Evolutionary conservation across 1,140 invertebrate genomes (phyloP), one percentile per base, ranked within the genome.

Genomic region (Drosophila biarmipes): DNA sequence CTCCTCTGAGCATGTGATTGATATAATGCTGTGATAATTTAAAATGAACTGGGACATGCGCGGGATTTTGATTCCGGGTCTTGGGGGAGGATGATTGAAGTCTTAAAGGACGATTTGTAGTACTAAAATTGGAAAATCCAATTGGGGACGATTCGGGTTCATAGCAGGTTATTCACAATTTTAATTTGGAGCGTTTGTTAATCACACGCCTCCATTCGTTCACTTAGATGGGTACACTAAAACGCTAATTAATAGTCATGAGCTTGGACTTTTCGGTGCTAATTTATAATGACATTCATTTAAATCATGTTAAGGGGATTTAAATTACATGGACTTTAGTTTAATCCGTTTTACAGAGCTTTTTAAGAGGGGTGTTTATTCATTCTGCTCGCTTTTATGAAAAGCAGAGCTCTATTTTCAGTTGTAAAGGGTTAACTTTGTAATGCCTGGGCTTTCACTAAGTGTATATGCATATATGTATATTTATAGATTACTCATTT

Each of bases 141-240:
- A 15, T 38, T 38, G 43, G 45, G 14, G 2, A 17, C 10, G 29
- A 29, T 43, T 27, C 5, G 4, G 31, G 40, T 10, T 15, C 17
- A 24, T 49, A 17, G 15, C 19, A 46, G 64, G 40, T 49, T 73
- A 53, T 73, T 63, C 68, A 73, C 69, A 73, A 46, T 62, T 54
- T 73, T 31, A 21, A 21, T 10, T 53, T 48, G 34, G 34, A 15
- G 43, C 14, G 48, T 46, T 52, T 24, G 42, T 72, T 69, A 31
- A 62, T 38, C 63, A 62, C 34, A 52, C 6, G 19, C 5, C 15
- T 31, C 34, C 45, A 34, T 59, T 12, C 57, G 45, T 59, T 73
- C 61, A 68, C 73, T 69, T 86, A 86, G 38, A 68, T 69, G 77
- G 76, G 58, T 84, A 73, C 4, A 61, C 72, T 86, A 86, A 42